These are phyloP conservation scores for Drosophila sechellia DNA, from an alignment of 1,140 invertebrate genomes.

Conservation along the genomic window DNA sequence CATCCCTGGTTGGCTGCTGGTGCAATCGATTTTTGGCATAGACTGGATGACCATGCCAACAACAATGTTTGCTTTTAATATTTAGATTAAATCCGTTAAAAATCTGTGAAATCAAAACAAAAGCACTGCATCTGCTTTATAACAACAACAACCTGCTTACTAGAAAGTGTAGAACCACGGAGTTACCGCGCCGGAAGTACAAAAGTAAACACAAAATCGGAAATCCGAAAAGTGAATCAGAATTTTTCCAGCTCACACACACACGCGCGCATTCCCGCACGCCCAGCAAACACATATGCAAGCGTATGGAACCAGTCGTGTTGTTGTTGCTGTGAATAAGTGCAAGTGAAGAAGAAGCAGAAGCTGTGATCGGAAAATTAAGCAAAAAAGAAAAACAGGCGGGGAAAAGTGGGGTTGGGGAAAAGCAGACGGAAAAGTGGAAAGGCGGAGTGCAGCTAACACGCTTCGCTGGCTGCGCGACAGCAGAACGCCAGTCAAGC, in stretches of 20 bases:
- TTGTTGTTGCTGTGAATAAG: slow-evolving; percentile 58
- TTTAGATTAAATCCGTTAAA: slow-evolving; percentile 39
- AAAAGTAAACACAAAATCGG: slow-evolving; percentile 15
- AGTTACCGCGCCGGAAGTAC: neutral
- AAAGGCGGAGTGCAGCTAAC: slow-evolving; percentile 36
- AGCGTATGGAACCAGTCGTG: slow-evolving; percentile 54
- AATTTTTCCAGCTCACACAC: slow-evolving; percentile 53
- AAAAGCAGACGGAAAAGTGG: slow-evolving; percentile 61
- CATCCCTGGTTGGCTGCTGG: slow-evolving; percentile 13
- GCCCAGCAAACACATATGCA: slow-evolving; percentile 37
- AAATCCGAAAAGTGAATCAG: slow-evolving; percentile 67
- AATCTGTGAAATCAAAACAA: slow-evolving; percentile 14
- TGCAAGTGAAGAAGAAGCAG: slow-evolving; percentile 76
- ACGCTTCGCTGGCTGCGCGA: slow-evolving; percentile 75
- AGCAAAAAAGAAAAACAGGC: slow-evolving; percentile 31
- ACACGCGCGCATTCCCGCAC: slow-evolving; percentile 31
- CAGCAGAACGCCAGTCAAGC: slow-evolving; percentile 65
- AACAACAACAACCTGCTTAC: slow-evolving; percentile 2
- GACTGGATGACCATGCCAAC: slow-evolving; percentile 66
- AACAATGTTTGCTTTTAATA: slow-evolving; percentile 63
- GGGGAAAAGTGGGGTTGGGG: slow-evolving; percentile 37
- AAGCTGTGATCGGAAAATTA: slow-evolving; percentile 57
- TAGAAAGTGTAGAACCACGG: neutral
- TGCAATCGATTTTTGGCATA: slow-evolving; percentile 26
- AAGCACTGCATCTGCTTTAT: neutral